Evolutionary conservation across 2,888 invertebrate species (phyloP), one percentile per base, ranked within the genome.

Genomic region (Cheilosia soror): DNA sequence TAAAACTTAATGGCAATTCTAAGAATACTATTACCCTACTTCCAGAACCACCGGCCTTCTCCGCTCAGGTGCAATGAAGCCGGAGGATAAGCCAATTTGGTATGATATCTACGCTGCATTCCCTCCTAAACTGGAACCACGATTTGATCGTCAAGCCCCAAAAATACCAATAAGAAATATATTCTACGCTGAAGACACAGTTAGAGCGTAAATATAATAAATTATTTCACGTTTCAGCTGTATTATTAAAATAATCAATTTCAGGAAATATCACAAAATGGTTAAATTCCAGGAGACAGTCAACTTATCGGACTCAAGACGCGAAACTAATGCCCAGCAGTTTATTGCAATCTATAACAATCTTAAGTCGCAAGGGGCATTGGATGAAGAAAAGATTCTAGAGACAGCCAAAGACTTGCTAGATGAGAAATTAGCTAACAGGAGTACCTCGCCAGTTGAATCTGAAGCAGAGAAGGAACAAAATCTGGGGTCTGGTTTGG

Each of bases 21-120:
- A 25, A 11, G 44, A 57, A 44, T 7, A 13, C 0, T 5, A 13
- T 0, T 40, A 2, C 2, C n/a, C 15, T 33, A 1, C 20, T 49
- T 49, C 27, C 91, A 89, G 98, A 91, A 93, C 96, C 2, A 94
- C 95, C 88, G 97, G 98, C 5, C 93, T 99, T 42, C 90, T 99
- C 13, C 94, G 95, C 79, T 94, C 96, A 27, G 96, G 96, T 60
- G 98, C 96, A 4, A 93, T 98, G 91, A 95, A 95, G 90, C 93
- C 95, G 75, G 95, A 96, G 88, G 97, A 98, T 89, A 94, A 96
- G 87, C 99, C 99, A 0, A 81, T 99, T 9, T 99, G 99, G 99
- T 98, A 96, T 90, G 96, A 97, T 90, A 93, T 99, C 27, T 99
- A 98, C 91, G 95, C 95, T 92, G 95, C 96, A 0, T 98, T 98